Evolutionary conservation across 2,113 vertebrate genomes (phyloP), one percentile per base, ranked within the genome.

Genomic region (Taurulus bubalis): DNA sequence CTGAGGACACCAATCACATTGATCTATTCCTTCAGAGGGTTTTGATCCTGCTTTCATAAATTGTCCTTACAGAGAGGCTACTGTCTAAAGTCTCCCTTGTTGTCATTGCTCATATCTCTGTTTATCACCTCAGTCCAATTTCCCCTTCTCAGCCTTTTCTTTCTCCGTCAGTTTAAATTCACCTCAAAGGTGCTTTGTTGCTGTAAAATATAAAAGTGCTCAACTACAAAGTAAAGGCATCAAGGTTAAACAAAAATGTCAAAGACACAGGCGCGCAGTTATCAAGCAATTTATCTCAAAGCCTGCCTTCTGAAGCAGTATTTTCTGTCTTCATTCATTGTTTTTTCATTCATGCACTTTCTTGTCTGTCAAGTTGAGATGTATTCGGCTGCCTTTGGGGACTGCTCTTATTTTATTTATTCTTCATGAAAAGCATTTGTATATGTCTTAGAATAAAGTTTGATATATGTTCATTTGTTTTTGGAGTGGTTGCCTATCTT

Each of bases 1-100:
- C 32, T 28, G 11, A 62, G 36, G 58, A 75, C n/a, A 32, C 62
- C 49, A 81, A 79, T 73, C 49, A 72, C 72, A 80, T 66, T 2
- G 1, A 59, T 79, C 47, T 34, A 2, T 60, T 69, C 60, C 64
- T 83, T 84, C 20, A 22, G 18, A 42, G 16, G 38, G 1, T 75
- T 67, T 45, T 45, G 9, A 59, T 67, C 53, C 16, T 49, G 2
- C 47, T 36, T 53, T 49, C 3, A 24, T 58, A 15, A 34, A 4
- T 28, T 32, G 45, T 78, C 65, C 15, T 74, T 9, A 6, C 2
- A 34, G 32, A 69, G 32, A 53, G 38, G 40, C 36, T 36, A 4
- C 26, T 51, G 16, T 11, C 6, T 49, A 14, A 42, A 42, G 2
- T 62, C 36, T 40, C 26, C 28, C 1, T 30, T 28, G n/a, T 28